Percentiles rank a stretch among this genome's conserved stretches.
These are phyloP conservation scores for Capitulum mitella DNA, from an alignment of 2,888 invertebrate genomes.

Conservation along the genomic window DNA sequence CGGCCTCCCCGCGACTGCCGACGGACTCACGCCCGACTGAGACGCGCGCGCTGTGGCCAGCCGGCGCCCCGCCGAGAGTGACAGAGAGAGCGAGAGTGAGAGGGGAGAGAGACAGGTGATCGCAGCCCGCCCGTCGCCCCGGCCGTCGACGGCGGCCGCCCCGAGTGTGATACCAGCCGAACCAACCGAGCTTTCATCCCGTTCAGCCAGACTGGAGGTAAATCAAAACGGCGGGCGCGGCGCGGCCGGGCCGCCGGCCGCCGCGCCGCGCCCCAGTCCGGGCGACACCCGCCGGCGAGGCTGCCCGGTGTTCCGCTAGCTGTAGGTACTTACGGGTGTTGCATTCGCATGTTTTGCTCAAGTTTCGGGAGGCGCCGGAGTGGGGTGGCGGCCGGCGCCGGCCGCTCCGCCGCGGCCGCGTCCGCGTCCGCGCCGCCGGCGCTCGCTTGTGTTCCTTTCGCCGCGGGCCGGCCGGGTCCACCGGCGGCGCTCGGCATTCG, in stretches of 20 bases:
- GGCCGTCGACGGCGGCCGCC: not conserved
- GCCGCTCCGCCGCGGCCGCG: not conserved
- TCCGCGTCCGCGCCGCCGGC: not conserved
- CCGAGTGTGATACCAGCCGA: not conserved
- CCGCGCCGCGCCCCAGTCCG: too few relatives aligned
- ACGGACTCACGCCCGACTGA: not conserved
- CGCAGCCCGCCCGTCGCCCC: not conserved
- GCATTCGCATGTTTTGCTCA: slow-evolving; percentile 10
- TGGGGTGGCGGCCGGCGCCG: not conserved
- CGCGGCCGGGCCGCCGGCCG: not conserved
- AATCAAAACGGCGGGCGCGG: not conserved
- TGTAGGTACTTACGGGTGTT: slow-evolving; percentile 18
- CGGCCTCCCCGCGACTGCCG: not conserved
- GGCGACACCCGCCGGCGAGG: too few relatives aligned
- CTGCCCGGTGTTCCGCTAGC: not conserved
- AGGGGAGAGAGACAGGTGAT: too few relatives aligned
- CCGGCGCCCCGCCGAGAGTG: not conserved
- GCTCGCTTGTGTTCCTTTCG: too few relatives aligned
- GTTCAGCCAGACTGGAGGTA: not conserved
- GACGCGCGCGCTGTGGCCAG: not conserved
- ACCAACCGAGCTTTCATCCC: not conserved
- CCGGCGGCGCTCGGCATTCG: not conserved
- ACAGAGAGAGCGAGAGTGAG: not conserved
- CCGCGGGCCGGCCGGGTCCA: not conserved
- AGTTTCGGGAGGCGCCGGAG: not conserved